These are phyloP conservation scores for Zophobas atratus DNA, from an alignment of 1,140 invertebrate species.

Conservation along the genomic window DNA sequence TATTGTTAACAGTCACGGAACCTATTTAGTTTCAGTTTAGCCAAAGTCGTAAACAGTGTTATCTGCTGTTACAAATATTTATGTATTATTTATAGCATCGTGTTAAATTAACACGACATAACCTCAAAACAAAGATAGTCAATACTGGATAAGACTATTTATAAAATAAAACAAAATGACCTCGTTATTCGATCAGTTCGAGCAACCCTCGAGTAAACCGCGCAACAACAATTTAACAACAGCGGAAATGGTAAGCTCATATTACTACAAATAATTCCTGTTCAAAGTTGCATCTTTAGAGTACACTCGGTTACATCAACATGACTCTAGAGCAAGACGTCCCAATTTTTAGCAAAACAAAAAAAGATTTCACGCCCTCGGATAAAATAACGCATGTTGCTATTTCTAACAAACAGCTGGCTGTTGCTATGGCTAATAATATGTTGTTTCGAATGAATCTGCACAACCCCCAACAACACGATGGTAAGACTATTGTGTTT, in stretches of 20 bases:
- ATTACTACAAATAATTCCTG: slow-evolving; percentile 22
- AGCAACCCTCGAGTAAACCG: slow-evolving; percentile 60
- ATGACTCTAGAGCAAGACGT: slow-evolving; percentile 79
- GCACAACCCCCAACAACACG: slow-evolving; percentile 81
- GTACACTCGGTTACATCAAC: slow-evolving; percentile 78
- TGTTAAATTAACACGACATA: not conserved
- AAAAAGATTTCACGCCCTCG: slow-evolving; percentile 84
- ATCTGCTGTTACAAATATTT: not conserved
- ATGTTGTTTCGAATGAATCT: slow-evolving; percentile 87
- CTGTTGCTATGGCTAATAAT: slow-evolving; percentile 89
- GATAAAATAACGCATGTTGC: slow-evolving; percentile 84
- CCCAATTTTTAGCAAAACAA: slow-evolving; percentile 85
- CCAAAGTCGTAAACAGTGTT: too few relatives aligned
- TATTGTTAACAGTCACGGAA: too few relatives aligned
- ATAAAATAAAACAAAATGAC: slow-evolving; percentile 56
- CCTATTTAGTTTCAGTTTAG: too few relatives aligned
- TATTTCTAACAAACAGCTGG: slow-evolving; percentile 86
- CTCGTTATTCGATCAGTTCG: slow-evolving; percentile 65
- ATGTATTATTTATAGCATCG: not conserved
- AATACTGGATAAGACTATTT: not conserved
- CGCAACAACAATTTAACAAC: slow-evolving; percentile 54
- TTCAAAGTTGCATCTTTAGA: slow-evolving; percentile 53
- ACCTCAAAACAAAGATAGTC: slow-evolving; percentile 5
- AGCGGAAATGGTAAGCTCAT: slow-evolving; percentile 59
- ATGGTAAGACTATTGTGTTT: slow-evolving; percentile 73